A percentile compares a stretch with the other conserved stretches of the same genome.
Evolutionary conservation across 2,888 invertebrate genomes (phyloP).

Genomic region (Bombyx huttoni): DNA sequence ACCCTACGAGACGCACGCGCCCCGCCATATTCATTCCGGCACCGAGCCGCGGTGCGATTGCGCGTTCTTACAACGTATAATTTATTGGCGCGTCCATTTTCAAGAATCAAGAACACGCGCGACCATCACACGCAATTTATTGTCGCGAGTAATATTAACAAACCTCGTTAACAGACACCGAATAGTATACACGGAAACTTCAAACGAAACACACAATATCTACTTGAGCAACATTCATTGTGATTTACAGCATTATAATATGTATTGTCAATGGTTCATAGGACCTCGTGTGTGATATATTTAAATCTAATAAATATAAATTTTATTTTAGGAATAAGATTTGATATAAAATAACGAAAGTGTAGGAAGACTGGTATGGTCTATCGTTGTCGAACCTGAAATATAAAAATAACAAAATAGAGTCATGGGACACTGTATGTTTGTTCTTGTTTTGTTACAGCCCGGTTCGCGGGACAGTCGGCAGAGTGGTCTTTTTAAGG

Average conservation of each 20-base stretch:
- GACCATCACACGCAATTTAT: no score
- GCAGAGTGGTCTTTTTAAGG: no score
- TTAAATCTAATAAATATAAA: constrained; percentile 60
- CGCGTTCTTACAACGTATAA: no score
- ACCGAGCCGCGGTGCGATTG: no score
- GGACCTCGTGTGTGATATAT: constrained; percentile 42
- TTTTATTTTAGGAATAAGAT: constrained; percentile 56
- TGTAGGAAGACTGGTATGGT: constrained; percentile 64
- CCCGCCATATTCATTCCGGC: no score
- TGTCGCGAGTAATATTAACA: background rate
- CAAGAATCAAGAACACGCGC: no score
- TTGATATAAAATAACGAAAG: constrained; percentile 55
- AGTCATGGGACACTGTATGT: background rate
- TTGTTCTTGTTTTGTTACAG: background rate
- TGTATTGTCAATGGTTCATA: constrained; percentile 69
- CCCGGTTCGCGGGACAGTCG: no score
- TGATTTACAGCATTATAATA: constrained; percentile 43
- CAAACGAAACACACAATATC: constrained; percentile 30
- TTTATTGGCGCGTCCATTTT: no score
- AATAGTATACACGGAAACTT: constrained; percentile 10
- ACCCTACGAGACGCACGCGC: no score
- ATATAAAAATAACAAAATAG: constrained; percentile 7
- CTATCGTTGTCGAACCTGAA: constrained; percentile 58
- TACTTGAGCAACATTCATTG: constrained; percentile 61
- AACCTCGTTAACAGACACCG: constrained; percentile 3